A percentile compares a stretch with the other conserved stretches of the same genome.
Evolutionary conservation across 2,888 invertebrate genomes (phyloP).

Genomic region (Matsumyia berberina): DNA sequence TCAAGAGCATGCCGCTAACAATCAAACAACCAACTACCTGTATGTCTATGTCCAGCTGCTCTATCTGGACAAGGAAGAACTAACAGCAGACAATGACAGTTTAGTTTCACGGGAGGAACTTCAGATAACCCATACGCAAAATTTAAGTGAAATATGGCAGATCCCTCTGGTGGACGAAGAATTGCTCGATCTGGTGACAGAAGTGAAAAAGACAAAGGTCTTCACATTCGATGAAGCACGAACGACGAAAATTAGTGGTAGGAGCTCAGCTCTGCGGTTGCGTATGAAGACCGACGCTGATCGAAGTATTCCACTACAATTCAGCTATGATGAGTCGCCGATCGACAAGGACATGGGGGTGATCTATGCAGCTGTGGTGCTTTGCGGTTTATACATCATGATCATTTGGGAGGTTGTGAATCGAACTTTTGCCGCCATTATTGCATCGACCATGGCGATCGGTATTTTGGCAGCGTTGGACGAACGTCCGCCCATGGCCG

Average conservation of each 20-base stretch:
- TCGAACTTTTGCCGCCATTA: constrained; percentile 90
- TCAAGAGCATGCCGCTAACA: constrained; percentile 85
- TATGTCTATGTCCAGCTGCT: constrained; percentile 85
- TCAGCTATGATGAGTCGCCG: constrained; percentile 88
- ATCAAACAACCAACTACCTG: constrained; percentile 84
- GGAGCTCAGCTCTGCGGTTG: constrained; percentile 79
- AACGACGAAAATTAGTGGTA: constrained; percentile 70
- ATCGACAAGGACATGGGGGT: constrained; percentile 88
- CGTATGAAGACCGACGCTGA: constrained; percentile 81
- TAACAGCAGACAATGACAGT: constrained; percentile 35
- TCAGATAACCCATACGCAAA: constrained; percentile 62
- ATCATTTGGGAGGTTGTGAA: constrained; percentile 91
- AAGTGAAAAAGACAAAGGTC: constrained; percentile 84
- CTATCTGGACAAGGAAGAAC: constrained; percentile 70
- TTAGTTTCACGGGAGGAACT: constrained; percentile 31
- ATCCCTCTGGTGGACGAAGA: constrained; percentile 82
- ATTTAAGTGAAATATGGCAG: constrained; percentile 78
- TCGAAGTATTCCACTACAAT: constrained; percentile 84
- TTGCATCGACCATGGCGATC: constrained; percentile 89
- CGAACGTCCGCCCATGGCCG: constrained; percentile 88
- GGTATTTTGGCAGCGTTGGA: constrained; percentile 89
- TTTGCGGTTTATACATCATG: constrained; percentile 90
- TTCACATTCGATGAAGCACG: constrained; percentile 78
- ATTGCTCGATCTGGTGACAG: constrained; percentile 83
- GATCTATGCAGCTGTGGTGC: constrained; percentile 88